Conservation (phyloP, 92 coral and sea anemone species). For the Plumapathes pennacea region DNA sequence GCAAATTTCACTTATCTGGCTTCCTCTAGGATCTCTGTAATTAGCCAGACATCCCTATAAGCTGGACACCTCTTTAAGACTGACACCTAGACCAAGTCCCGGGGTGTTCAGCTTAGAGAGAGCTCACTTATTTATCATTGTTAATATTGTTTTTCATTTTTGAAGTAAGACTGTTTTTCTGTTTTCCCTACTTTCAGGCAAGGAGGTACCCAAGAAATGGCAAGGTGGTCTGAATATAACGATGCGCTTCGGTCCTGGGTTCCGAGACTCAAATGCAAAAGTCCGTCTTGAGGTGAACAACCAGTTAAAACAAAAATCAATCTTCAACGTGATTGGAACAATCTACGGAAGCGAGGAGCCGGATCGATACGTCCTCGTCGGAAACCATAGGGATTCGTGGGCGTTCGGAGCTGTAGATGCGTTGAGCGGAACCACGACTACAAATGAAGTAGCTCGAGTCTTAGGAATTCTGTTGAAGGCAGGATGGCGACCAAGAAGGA, state of each 20-base stretch:
- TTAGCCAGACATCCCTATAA: too few species aligned
- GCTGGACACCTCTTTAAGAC: too few species aligned
- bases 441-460: slow-evolving; percentile 81
- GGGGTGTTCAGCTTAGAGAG: too few species aligned
- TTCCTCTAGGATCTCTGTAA: too few species aligned
- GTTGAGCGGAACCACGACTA: slow-evolving; percentile 79
- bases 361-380: slow-evolving; percentile 87
- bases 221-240: slow-evolving; percentile 49
- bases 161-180: too few species aligned
- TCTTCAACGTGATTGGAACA: slow-evolving; percentile 92
- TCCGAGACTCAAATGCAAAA: slow-evolving; percentile 44
- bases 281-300: slow-evolving; percentile 68
- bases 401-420: slow-evolving; percentile 89
- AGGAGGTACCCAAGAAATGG: slow-evolving; percentile 48
- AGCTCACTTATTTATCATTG: too few species aligned
- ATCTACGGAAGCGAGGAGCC: slow-evolving; percentile 81
- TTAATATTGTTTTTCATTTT: too few species aligned
- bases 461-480: slow-evolving; percentile 65
- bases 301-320: slow-evolving; percentile 38
- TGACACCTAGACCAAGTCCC: too few species aligned
- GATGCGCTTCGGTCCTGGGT: slow-evolving; percentile 81
- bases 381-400: slow-evolving; percentile 96
- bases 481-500: slow-evolving; percentile 97
- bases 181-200: slow-evolving; percentile 45
- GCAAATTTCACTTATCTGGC: too few species aligned